These are phyloP conservation scores for Platycheirus albimanus DNA, from an alignment of 2,888 invertebrate genomes.

Conservation along the genomic window DNA sequence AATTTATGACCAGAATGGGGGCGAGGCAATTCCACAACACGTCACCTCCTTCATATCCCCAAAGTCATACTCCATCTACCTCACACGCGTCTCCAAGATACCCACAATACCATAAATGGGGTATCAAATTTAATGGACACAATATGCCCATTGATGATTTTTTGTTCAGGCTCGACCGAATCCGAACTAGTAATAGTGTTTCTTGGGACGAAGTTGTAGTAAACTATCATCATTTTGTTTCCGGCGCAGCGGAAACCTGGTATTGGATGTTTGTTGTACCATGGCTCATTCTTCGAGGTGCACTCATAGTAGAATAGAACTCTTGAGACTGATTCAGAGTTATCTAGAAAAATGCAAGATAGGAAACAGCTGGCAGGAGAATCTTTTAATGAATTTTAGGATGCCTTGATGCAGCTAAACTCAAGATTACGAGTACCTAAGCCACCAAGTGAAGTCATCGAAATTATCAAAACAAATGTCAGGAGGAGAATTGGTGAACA, in stretches of 20 bases:
- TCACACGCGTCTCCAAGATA: too few species aligned
- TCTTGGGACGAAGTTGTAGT: too few species aligned
- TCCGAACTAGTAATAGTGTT: too few species aligned
- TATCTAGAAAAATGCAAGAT: constrained; percentile 1
- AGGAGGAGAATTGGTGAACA: background rate
- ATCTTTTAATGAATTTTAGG: background rate
- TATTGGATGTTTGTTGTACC: background rate
- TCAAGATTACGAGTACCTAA: background rate
- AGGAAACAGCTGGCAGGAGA: background rate
- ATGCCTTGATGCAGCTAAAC: background rate
- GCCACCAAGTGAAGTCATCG: background rate
- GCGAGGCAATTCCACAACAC: too few species aligned
- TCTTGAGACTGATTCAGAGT: constrained; percentile 10
- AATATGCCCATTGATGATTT: too few species aligned
- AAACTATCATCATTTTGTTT: too few species aligned
- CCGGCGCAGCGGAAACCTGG: too few species aligned
- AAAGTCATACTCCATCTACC: too few species aligned
- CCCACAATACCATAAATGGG: background rate
- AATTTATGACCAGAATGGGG: too few species aligned
- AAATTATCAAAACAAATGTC: background rate
- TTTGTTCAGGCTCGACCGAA: too few species aligned
- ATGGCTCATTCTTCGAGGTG: background rate
- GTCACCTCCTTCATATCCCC: too few species aligned
- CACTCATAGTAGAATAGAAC: constrained; percentile 4
- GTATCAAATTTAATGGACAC: too few species aligned